Evolutionary conservation across 2,113 vertebrate species (phyloP).

Genomic region (Arenaria interpres): DNA sequence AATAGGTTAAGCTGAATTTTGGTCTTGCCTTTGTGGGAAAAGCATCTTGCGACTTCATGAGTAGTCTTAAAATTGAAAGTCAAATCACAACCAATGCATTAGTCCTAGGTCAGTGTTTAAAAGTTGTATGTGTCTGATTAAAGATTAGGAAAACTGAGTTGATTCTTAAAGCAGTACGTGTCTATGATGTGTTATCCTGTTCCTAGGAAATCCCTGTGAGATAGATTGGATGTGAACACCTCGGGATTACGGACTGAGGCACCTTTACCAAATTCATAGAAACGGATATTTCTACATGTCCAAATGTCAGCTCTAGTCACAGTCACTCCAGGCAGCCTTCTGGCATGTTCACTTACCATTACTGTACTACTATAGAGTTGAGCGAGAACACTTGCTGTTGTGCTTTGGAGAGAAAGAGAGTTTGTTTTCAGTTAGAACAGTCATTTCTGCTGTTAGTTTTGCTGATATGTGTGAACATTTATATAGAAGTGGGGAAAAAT

Average conservation of each 20-base stretch:
- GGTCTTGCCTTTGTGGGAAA: background rate
- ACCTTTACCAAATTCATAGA: background rate
- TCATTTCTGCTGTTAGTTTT: background rate
- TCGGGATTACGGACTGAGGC: background rate
- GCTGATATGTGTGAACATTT: background rate
- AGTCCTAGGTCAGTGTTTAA: background rate
- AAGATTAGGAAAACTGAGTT: background rate
- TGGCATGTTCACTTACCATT: fast-evolving
- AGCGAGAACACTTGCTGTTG: background rate
- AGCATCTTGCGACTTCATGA: background rate
- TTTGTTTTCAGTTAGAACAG: background rate
- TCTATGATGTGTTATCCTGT: background rate
- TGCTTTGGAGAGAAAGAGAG: background rate
- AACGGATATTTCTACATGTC: background rate
- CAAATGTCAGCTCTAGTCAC: background rate
- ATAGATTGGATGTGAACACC: background rate
- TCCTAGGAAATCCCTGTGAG: background rate
- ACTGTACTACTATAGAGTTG: background rate
- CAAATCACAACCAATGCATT: background rate
- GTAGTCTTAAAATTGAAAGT: background rate
- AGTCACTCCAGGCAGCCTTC: too few relatives aligned
- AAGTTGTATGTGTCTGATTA: background rate
- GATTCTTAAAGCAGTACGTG: background rate
- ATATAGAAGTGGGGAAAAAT: background rate
- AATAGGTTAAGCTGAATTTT: background rate